Percentiles rank a stretch among this genome's conserved stretches.
Conservation (phyloP, 2,797 vertebrate genomes). For the Choloepus didactylus region DNA sequence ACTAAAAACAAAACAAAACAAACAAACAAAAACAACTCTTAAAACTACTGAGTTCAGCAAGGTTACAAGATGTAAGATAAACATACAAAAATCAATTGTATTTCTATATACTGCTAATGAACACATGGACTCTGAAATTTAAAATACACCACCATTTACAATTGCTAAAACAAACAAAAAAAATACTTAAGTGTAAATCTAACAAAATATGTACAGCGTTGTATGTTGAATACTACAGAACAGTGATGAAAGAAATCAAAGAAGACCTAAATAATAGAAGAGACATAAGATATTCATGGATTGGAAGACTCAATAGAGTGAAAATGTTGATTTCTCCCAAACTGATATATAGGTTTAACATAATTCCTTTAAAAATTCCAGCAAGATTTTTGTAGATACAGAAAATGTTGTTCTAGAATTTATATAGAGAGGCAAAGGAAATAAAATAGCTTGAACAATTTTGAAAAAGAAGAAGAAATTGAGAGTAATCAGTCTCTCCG, state of each 20-base stretch:
- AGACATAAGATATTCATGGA: background rate
- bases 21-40: background rate
- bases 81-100: background rate
- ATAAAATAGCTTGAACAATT: background rate
- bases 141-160: background rate
- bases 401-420: background rate
- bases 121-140: background rate
- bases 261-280: background rate
- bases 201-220: background rate
- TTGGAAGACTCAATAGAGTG: background rate
- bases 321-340: background rate
- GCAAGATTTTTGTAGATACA: constrained; percentile 5
- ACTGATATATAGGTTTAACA: background rate
- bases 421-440: background rate
- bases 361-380: constrained; percentile 12
- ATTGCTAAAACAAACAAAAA: background rate
- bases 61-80: background rate
- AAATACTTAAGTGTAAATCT: background rate
- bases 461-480: constrained; percentile 10
- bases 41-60: background rate
- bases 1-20: background rate
- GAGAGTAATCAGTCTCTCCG: background rate
- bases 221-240: background rate
- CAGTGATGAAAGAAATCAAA: background rate
- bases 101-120: background rate